Evolutionary conservation across 2,888 invertebrate genomes (phyloP), one percentile per base, ranked within the genome.

Genomic region (Ischnura elegans): DNA sequence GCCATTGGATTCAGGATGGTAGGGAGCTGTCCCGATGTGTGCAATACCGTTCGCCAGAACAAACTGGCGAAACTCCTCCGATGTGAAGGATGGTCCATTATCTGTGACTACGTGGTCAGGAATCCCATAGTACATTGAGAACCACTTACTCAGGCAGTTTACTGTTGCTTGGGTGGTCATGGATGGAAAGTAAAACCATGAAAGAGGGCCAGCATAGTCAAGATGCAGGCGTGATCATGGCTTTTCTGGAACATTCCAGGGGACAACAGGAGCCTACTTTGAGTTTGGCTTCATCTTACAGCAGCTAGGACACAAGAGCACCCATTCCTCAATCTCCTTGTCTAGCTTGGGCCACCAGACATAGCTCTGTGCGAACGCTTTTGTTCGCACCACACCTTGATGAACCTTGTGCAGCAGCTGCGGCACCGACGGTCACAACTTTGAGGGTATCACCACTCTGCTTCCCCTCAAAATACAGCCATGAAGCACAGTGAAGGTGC

Each of bases 71-170:
- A 95, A 95, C 93, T 95, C 95, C 46, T 90, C 94, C 8, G 94
- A 94, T 21, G 87, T 94, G 94, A 95, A 95, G 29, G 94, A 94
- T 21, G 95, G 94, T n/a, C 94, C 95, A 94, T 95, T 95, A 93
- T 95, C 95, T 16, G 95, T 94, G 0, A 95, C 95, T 16, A 95
- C 51, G 19, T 90, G 94, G 45, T 94, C 94, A 13, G 95, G 95
- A 29, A 95, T 87, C 10, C 95, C 95, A 94, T 47, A 13, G 47
- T 94, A 94, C 1, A 94, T 94, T 2, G 95, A 94, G 29, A 87
- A 87, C 43, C 29, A 42, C 43, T 87, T 87, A 13, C 87, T 45
- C n/a, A 87, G 87, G n/a, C 29, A n/a, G 8, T 19, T 51, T 21
- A 90, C 25, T 19, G 90, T 61, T 36, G 61, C 43, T 90, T 19